phyloP scores from a whole-genome alignment of 30 jellyfish, hydroid and myxozoan species.

The Euphysa ruthae region DNA sequence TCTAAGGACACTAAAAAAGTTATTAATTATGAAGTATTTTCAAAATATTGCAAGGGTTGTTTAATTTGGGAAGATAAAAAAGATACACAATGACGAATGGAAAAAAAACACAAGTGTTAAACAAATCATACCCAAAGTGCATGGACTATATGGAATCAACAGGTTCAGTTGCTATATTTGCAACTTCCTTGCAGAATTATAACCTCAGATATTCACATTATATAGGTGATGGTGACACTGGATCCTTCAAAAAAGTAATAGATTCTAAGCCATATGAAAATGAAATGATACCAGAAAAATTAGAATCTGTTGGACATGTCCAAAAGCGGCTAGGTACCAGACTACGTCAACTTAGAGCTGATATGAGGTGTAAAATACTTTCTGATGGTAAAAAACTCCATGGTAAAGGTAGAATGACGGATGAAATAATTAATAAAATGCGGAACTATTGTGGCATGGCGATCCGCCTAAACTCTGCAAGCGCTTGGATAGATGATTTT shows the following conservation, averaged over 20 bases:
- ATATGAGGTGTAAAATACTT: neutral
- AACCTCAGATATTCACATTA: constrained; percentile 2
- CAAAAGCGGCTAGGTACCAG: constrained; percentile 26
- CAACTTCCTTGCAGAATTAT: neutral
- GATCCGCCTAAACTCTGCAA: constrained; percentile 12
- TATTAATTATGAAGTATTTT: constrained; percentile 26
- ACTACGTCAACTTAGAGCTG: neutral
- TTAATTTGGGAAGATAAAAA: too few relatives aligned
- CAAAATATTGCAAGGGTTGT: constrained; percentile 35
- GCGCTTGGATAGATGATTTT: constrained; percentile 8
- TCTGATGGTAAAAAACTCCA: constrained; percentile 15
- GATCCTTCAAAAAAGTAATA: neutral
- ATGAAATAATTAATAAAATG: neutral
- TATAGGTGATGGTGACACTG: constrained; percentile 28
- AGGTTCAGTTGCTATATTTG: neutral
- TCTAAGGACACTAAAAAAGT: constrained; percentile 17
- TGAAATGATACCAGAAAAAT: neutral
- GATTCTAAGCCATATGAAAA: constrained; percentile 16
- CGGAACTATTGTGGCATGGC: constrained; percentile 23
- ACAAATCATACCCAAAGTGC: neutral
- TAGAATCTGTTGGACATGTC: constrained; percentile 23
- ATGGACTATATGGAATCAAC: constrained; percentile 19
- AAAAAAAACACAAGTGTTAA: neutral
- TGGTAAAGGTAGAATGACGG: constrained; percentile 25
- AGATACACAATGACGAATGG: too few relatives aligned